Evolutionary conservation across 2,888 invertebrate species (phyloP), one percentile per base, ranked within the genome.

Genomic region (Iphiclides podalirius): DNA sequence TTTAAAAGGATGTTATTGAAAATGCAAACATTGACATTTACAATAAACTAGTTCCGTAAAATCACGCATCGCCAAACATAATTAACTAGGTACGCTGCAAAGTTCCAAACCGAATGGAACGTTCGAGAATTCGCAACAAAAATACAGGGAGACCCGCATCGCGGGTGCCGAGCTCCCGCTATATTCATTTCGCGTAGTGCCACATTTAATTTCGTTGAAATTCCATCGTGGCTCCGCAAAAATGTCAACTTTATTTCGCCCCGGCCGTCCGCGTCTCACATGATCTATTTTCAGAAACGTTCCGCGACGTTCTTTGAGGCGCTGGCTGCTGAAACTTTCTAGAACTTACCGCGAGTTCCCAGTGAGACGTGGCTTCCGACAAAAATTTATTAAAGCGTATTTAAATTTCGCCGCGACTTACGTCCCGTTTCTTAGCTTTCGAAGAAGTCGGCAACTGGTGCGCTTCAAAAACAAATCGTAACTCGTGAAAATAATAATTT

Each of bases 131-230:
- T 69, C 63, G 47, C 59, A 67, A 73, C 75, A 72, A 72, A 78
- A 79, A 75, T 78, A 74, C 64, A 66, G 61, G 61, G 61, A 54
- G 58, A 31, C 20, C 38, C 33, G 44, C n/a, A n/a, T n/a, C n/a
- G n/a, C n/a, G n/a, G n/a, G n/a, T n/a, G n/a, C n/a, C n/a, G n/a
- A n/a, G 59, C 75, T 74, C 75, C 72, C 79, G 83, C 85, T 82
- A 86, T 81, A 83, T 82, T 83, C 84, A 85, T 85, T 87, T 76
- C 80, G 75, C 79, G 80, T 83, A 81, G 75, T 84, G 88, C 85
- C 88, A 88, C 87, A 86, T 89, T 88, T 88, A 88, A 89, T 89
- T 89, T 89, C 67, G 81, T 73, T 84, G 88, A 87, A 88, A 88
- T 86, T 88, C 86, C 78, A 76, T 79, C 82, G 81, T 83, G 84